Conservation (phyloP, 2,797 vertebrate species). For the Sparus aurata region DNA sequence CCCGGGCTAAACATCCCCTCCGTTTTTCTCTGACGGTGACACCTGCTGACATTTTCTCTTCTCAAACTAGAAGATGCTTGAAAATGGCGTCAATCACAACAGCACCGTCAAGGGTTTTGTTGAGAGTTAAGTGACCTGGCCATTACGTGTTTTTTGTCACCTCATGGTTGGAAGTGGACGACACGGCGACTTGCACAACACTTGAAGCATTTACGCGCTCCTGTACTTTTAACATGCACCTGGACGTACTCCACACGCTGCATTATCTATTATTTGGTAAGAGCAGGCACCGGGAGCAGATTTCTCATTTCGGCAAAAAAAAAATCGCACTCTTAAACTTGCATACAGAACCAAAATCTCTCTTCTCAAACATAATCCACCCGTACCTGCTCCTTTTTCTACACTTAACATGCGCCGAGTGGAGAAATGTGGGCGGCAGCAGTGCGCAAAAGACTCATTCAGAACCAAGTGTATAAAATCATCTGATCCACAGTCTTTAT, state of each 20-base stretch:
- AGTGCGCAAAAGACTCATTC: slow-evolving; percentile 39
- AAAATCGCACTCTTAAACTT: slow-evolving; percentile 50
- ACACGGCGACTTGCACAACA: not conserved
- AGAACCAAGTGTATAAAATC: slow-evolving; percentile 33
- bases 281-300: slow-evolving; percentile 23
- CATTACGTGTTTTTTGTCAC: not conserved
- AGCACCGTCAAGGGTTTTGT: too few species aligned
- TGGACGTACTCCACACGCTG: slow-evolving; percentile 24
- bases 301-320: slow-evolving; percentile 45
- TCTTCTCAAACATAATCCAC: slow-evolving; percentile 30
- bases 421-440: slow-evolving; percentile 40
- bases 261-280: slow-evolving; percentile 40
- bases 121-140: not conserved
- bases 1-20: too few species aligned
- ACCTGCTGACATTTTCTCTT: slow-evolving; percentile 12
- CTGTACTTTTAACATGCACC: slow-evolving; percentile 13
- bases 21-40: not conserved
- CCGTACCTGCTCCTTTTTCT: slow-evolving; percentile 17
- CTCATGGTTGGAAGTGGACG: fast-evolving
- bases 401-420: slow-evolving; percentile 41
- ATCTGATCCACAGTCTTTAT: slow-evolving; percentile 41
- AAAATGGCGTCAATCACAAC: slow-evolving; percentile 2
- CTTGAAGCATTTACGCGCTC: not conserved
- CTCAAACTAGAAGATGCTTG: not conserved
- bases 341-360: slow-evolving; percentile 36